Base-by-base conservation (phyloP, 1,140 invertebrate species). In the Brachionus calyciflorus region DNA sequence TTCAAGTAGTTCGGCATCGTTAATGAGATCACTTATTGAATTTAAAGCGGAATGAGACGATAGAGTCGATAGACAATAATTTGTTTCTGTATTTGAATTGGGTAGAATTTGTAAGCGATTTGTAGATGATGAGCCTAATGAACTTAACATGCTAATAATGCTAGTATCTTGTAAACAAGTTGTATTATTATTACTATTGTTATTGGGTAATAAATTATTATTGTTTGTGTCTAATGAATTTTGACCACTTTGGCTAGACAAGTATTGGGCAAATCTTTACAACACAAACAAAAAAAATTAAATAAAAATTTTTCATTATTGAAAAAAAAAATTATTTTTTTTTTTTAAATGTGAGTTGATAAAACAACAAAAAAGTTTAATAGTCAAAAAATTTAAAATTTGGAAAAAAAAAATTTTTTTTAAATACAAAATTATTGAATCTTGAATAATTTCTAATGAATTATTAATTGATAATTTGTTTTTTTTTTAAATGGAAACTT, bases 1-100 rank as follows among this genome's bases (percentile, higher is more conserved):
- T 48, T 76, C 73, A 3, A 76, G 19, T 4, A 55, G n/a, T 17
- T 76, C 73, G 6, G 73, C 69, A 55, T 73, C 51, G 17, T 51
- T 37, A 1, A 33, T 46, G n/a, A 73, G 51, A 41, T 73, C 46
- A 44, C 12, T 24, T 21, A 44, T 65, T 1, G 33, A 41, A 28
- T 10, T 65, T 14, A 24, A 44, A 24, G 17, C 40, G 5, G 57
- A 63, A 63, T 40, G 21, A 19, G 40, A 65, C 1, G 37, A 4
- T 3, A 65, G 3, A 19, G 30, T 21, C 12, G 21, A 14, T 5
- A 37, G 21, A 37, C 40, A 44, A n/a, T n/a, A n/a, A 26, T 41
- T 65, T 12, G 17, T 28, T 40, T 65, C 55, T 33, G 30, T 60
- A 9, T 60, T 60, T 6, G 30, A 60, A 21, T 60, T 33, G 6